Conservation (phyloP, 2,888 invertebrate genomes). For the Conomelus anceps region DNA sequence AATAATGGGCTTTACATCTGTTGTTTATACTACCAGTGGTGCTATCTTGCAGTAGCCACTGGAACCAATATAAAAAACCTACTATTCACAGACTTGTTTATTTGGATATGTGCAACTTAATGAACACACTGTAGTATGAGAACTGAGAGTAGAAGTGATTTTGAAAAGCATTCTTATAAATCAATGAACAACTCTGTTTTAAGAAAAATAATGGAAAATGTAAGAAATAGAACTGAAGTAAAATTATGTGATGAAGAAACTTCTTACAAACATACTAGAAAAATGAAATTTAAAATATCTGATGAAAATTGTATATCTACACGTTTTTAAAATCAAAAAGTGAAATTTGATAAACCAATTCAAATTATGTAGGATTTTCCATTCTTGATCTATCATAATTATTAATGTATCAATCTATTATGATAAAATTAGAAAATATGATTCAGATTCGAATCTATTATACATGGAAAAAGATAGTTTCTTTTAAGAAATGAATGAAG, state of each 20-base stretch:
- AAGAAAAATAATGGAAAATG: slow-evolving; percentile 10
- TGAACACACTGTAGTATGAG: too few species aligned
- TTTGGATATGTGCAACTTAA: too few species aligned
- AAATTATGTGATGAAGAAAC: neutral
- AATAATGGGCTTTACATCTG: too few species aligned
- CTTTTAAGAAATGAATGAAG: slow-evolving; percentile 1
- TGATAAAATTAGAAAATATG: neutral
- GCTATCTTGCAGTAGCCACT: too few species aligned
- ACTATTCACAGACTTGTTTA: too few species aligned
- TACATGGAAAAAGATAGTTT: slow-evolving; percentile 3
- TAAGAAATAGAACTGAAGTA: neutral
- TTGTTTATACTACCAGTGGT: too few species aligned
- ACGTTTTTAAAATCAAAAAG: neutral
- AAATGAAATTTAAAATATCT: neutral
- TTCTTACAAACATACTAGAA: neutral
- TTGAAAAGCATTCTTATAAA: slow-evolving; percentile 14
- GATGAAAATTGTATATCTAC: neutral
- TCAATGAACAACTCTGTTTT: slow-evolving; percentile 7
- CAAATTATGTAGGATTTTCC: too few species aligned
- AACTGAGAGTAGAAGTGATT: neutral
- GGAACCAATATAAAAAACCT: too few species aligned
- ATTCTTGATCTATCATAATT: slow-evolving; percentile 8
- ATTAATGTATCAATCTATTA: too few species aligned
- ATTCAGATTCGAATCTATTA: neutral
- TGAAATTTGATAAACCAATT: too few species aligned